Conservation (phyloP, 37 sponge, comb jelly and placozoan genomes). For the Lycopodina hypogea region DNA sequence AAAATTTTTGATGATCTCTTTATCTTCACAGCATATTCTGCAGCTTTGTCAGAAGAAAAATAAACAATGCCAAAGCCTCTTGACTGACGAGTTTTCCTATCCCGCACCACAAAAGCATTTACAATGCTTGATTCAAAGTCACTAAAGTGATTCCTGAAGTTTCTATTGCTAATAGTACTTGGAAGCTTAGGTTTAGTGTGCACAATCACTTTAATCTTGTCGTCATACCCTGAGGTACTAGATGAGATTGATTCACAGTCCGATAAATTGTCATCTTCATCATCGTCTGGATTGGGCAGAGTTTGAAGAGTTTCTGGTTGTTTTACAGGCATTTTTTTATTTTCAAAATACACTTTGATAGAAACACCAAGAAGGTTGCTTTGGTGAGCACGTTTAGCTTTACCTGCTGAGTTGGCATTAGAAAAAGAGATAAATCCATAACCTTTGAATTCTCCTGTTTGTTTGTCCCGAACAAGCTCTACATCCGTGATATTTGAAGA, state of each 20-base stretch:
- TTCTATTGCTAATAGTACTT: neutral
- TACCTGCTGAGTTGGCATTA: neutral
- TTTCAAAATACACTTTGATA: neutral
- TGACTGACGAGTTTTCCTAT: slow-evolving; percentile 10
- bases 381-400: slow-evolving; percentile 3
- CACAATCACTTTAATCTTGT: neutral
- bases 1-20: neutral
- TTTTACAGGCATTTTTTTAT: neutral
- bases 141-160: slow-evolving; percentile 4
- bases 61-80: slow-evolving; percentile 34
- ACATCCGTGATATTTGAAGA: neutral
- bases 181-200: slow-evolving; percentile 13
- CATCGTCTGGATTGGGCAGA: neutral
- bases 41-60: slow-evolving; percentile 18
- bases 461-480: slow-evolving; percentile 8
- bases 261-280: neutral
- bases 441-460: slow-evolving; percentile 22
- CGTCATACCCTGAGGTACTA: neutral
- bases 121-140: slow-evolving; percentile 8
- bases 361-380: slow-evolving; percentile 11
- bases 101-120: slow-evolving; percentile 8
- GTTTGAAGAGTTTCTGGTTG: neutral
- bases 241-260: slow-evolving; percentile 2
- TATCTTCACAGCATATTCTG: slow-evolving; percentile 23
- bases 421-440: slow-evolving; percentile 31